Base-by-base conservation (phyloP, 2,888 invertebrate species). In the Smittia aterrima region DNA sequence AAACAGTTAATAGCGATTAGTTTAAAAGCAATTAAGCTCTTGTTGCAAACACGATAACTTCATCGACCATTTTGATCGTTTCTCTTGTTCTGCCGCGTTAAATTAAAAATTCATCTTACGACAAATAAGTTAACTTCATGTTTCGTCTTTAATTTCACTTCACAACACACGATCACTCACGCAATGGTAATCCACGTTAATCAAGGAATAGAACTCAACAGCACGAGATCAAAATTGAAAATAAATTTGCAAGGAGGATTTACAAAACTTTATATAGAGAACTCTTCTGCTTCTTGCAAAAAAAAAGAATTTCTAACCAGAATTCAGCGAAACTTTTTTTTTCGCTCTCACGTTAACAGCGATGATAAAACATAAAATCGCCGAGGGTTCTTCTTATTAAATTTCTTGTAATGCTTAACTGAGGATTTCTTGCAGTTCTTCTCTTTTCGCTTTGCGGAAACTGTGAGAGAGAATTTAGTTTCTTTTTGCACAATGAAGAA, bases 51-150 rank as follows among this genome's bases (percentile, higher is more conserved):
- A 32, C 32, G 32, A 32, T 32, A 32, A 32, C 32, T 32, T 32
- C 32, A 32, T 32, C 32, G 9, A 9, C 32, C n/a, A n/a, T n/a
- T n/a, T n/a, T n/a, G n/a, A n/a, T n/a, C n/a, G n/a, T n/a, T n/a
- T n/a, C n/a, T n/a, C n/a, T n/a, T n/a, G n/a, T n/a, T n/a, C n/a
- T n/a, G n/a, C n/a, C n/a, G n/a, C n/a, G n/a, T n/a, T n/a, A n/a
- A n/a, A n/a, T n/a, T n/a, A n/a, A 32, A 32, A 32, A 9, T 9
- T 32, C 9, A 71, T 54, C 70, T 71, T 71, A 71, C 70, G 70
- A 71, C 47, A 71, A 53, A 71, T 54, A 54, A 53, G 54, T 54
- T 32, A 71, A 54, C 32, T 18, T 71, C 70, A 71, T 71, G 27
- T 27, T 71, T n/a, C 18, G 22, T 22, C 20, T 22, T 58, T 22